Evolutionary conservation across 2,113 vertebrate genomes (phyloP).

Genomic region (Aspidoscelis tigris): DNA sequence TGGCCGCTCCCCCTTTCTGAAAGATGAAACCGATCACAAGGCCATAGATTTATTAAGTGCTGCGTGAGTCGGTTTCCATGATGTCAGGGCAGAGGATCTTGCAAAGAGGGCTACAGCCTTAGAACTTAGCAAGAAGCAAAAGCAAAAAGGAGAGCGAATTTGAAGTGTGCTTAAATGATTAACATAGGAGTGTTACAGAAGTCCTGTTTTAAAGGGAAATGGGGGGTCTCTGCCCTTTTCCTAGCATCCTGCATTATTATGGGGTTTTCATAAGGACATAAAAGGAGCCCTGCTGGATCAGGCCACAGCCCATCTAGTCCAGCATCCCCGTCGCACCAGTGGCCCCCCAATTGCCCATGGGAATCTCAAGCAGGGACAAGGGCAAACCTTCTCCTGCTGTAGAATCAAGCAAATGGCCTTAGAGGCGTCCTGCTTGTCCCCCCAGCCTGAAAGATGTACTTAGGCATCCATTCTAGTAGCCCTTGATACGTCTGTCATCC

Average conservation of each 20-base stretch:
- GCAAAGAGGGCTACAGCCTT: slow-evolving; percentile 32
- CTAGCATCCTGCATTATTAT: not conserved
- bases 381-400: no score
- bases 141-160: not conserved
- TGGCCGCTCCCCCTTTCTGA: not conserved
- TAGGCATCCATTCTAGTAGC: no score
- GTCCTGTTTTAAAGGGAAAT: slow-evolving; percentile 38
- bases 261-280: slow-evolving; percentile 35
- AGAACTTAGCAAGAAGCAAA: slow-evolving; percentile 33
- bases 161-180: slow-evolving; percentile 61
- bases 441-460: no score
- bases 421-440: no score
- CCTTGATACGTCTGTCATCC: no score
- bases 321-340: no score
- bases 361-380: no score
- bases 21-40: slow-evolving; percentile 58
- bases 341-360: no score
- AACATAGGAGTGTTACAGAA: slow-evolving; percentile 48
- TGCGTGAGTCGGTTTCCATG: slow-evolving; percentile 40
- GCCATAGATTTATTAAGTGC: slow-evolving; percentile 64
- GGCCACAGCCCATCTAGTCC: no score
- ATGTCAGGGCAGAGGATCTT: slow-evolving; percentile 28
- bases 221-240: slow-evolving; percentile 28
- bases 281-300: no score
- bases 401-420: no score